phyloP scores from a whole-genome alignment of 2,888 invertebrate species.

The Lochmaea crataegi region DNA sequence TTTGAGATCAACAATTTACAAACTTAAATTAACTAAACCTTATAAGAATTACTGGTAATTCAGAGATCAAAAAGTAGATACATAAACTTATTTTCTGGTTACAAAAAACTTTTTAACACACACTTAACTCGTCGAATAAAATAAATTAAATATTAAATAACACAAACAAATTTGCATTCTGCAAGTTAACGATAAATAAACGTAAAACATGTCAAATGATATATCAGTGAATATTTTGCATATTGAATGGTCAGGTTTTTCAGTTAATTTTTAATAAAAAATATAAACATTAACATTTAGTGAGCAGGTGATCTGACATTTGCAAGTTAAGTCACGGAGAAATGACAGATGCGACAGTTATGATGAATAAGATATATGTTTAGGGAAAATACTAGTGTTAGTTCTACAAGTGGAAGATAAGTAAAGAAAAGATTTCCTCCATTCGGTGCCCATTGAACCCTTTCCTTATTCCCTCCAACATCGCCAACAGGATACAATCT shows the following conservation, averaged over 20 bases:
- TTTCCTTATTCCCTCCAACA: too few species aligned
- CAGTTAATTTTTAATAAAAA: background rate
- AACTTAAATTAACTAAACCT: conserved; percentile 18
- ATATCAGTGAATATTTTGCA: conserved; percentile 3
- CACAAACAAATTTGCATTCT: conserved; percentile 37
- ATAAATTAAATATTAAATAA: conserved; percentile 48
- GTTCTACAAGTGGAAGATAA: too few species aligned
- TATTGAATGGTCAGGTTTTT: background rate
- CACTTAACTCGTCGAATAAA: conserved; percentile 48
- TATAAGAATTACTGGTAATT: conserved; percentile 25
- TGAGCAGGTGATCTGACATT: background rate
- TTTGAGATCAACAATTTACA: conserved; percentile 35
- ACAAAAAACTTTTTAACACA: conserved; percentile 17
- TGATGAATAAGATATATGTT: too few species aligned
- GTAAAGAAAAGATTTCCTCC: too few species aligned
- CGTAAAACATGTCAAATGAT: conserved; percentile 7
- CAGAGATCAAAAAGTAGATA: conserved; percentile 27
- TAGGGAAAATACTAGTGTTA: too few species aligned
- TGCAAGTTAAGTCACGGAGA: background rate
- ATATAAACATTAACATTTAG: background rate
- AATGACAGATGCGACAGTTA: too few species aligned
- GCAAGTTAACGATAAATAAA: conserved; percentile 35
- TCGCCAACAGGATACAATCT: too few species aligned
- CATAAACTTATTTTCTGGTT: conserved; percentile 19
- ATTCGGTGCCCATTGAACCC: too few species aligned